Evolutionary conservation across 2,113 vertebrate species (phyloP), one percentile per base, ranked within the genome.

Genomic region (Bufo bufo): DNA sequence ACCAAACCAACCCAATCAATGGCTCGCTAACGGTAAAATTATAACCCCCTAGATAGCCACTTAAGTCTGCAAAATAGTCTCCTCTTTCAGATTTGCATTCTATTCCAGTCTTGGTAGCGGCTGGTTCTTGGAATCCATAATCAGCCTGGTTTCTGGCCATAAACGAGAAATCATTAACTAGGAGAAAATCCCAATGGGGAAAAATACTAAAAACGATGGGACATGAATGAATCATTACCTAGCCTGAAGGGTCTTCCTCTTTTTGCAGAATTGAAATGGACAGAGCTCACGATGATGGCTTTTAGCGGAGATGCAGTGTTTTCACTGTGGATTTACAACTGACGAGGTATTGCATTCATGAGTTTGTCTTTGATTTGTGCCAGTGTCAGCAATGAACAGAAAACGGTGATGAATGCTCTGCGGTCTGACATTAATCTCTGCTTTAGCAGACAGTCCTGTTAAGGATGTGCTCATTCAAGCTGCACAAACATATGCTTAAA

Each of bases 1-100:
- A 94, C 95, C 92, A 94, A 93, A 95, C 94, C 94, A 94, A 95
- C 94, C 94, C 95, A 95, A 95, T 96, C 95, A 95, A 92, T 91
- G 92, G 93, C 92, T 93, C 91, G 94, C 91, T 93, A 93, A 94
- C 92, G 91, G 94, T 93, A 92, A 95, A 95, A 95, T 95, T 92
- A 95, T 94, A 91, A 90, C 90, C 85, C 93, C 94, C 93, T 95
- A 95, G 94, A 95, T 94, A 94, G 89, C 91, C 89, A 91, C 90
- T 91, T 72, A 74, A 69, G 90, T 89, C 90, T 90, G 89, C 89
- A 90, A 90, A 78, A 90, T 58, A 16, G 52, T 85, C 71, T 59
- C 33, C 84, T 58, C 74, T 59, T 6, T 71, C 45, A 91, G 88
- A 90, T 91, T 86, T 89, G 92, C 91, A 94, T 92, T 94, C 92